These are phyloP conservation scores for Centropus bengalensis DNA, from an alignment of 2,113 vertebrate genomes.

Conservation along the genomic window DNA sequence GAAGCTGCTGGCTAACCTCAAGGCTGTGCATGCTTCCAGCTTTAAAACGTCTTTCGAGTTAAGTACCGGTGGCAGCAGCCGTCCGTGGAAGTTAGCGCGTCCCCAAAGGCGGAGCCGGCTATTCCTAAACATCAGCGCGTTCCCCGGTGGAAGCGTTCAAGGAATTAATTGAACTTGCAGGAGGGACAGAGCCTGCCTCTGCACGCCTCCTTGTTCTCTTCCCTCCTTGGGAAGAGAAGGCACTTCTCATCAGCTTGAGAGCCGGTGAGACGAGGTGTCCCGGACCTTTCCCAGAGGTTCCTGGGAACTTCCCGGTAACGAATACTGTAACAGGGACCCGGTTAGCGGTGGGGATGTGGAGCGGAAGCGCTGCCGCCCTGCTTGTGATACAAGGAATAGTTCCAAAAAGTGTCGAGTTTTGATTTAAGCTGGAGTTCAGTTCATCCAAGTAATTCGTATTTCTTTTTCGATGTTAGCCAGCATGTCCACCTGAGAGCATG, in stretches of 20 bases:
- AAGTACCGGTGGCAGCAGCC: neutral
- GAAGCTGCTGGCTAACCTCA: neutral
- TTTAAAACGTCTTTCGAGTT: neutral
- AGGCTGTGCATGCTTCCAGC: rapidly evolving
- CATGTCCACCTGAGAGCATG: too few relatives aligned
- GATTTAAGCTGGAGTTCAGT: too few relatives aligned
- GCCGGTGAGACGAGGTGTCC: neutral
- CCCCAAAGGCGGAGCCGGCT: neutral
- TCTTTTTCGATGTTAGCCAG: too few relatives aligned
- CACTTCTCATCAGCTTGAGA: neutral
- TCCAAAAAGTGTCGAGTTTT: too few relatives aligned
- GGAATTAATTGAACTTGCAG: neutral
- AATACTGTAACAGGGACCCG: neutral
- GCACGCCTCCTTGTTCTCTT: neutral
- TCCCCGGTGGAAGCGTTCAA: neutral
- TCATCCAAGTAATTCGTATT: too few relatives aligned
- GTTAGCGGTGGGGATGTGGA: neutral
- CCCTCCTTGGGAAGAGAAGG: neutral
- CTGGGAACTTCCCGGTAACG: neutral
- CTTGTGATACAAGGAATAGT: too few relatives aligned
- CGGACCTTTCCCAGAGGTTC: neutral
- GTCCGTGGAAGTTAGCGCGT: too few relatives aligned
- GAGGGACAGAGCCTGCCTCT: neutral
- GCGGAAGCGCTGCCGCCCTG: neutral
- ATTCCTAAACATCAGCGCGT: neutral